Percentiles rank a stretch among this genome's conserved stretches.
Evolutionary conservation across 2,113 vertebrate genomes (phyloP).

Genomic region (Prionailurus viverrinus): DNA sequence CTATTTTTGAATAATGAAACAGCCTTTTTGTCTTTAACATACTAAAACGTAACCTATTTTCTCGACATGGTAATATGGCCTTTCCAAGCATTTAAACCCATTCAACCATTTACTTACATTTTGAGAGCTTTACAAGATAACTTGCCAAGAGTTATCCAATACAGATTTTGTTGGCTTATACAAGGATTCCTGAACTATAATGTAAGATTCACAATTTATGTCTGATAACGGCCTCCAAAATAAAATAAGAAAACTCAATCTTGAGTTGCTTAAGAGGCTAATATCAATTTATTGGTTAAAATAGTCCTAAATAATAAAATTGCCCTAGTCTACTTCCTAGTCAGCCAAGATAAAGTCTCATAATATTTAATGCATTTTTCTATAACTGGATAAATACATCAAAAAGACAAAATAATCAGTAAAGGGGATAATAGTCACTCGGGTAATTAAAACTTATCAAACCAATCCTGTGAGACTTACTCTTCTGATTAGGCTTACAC

Average conservation of each 20-base stretch:
- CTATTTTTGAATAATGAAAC: neutral
- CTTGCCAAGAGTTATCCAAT: neutral
- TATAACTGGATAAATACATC: neutral
- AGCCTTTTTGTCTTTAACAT: neutral
- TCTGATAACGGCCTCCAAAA: neutral
- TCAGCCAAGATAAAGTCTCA: neutral
- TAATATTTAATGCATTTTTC: conserved; percentile 13
- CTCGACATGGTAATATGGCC: neutral
- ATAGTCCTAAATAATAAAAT: conserved; percentile 25
- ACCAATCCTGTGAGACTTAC: neutral
- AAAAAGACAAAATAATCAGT: neutral
- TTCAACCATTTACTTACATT: neutral
- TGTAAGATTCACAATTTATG: neutral
- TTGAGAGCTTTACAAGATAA: neutral
- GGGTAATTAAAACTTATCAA: conserved; percentile 39
- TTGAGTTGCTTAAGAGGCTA: neutral
- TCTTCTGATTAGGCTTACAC: neutral
- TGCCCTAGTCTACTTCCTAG: neutral
- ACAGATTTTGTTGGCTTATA: neutral
- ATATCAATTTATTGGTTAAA: conserved; percentile 7
- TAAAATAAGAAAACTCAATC: neutral
- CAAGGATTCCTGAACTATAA: conserved; percentile 20
- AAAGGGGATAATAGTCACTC: neutral
- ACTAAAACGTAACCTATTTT: neutral
- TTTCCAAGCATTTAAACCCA: conserved; percentile 39